Percentiles rank a stretch among this genome's conserved stretches.
These are phyloP conservation scores for Bettongia penicillata DNA, from an alignment of 2,113 vertebrate species.

Conservation along the genomic window DNA sequence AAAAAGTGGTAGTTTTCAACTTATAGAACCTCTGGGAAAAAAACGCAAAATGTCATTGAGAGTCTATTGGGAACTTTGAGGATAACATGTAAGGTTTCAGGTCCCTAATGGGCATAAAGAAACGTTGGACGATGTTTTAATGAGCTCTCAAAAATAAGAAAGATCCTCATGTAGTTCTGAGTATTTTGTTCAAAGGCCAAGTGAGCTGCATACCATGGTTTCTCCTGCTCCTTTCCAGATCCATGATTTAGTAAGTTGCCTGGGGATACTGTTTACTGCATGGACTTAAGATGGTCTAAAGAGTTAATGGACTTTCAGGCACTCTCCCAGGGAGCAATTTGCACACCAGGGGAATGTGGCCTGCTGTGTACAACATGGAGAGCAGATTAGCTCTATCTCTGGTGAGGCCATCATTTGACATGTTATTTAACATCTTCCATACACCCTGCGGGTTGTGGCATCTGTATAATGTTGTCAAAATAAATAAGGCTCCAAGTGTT, in stretches of 20 bases:
- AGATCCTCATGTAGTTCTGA: not conserved
- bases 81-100: not conserved
- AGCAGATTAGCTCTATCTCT: constrained; percentile 23
- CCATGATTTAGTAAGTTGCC: not conserved
- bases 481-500: constrained; percentile 24
- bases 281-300: not conserved
- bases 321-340: not conserved
- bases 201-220: not conserved
- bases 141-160: not conserved
- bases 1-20: not conserved
- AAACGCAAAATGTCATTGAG: not conserved
- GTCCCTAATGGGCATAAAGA: not conserved
- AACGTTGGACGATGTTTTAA: not conserved
- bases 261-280: not conserved
- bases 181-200: not conserved
- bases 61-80: not conserved
- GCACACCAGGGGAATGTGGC: constrained; percentile 1
- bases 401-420: not conserved
- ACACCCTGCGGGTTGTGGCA: constrained; percentile 13
- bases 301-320: constrained; percentile 13
- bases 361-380: not conserved
- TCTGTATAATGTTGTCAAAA: constrained; percentile 42
- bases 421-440: constrained; percentile 22
- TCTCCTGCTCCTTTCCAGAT: not conserved
- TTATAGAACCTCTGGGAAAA: not conserved